Evolutionary conservation across 1,140 invertebrate species (phyloP), one percentile per base, ranked within the genome.

Genomic region (Thaumatotibia leucotreta): DNA sequence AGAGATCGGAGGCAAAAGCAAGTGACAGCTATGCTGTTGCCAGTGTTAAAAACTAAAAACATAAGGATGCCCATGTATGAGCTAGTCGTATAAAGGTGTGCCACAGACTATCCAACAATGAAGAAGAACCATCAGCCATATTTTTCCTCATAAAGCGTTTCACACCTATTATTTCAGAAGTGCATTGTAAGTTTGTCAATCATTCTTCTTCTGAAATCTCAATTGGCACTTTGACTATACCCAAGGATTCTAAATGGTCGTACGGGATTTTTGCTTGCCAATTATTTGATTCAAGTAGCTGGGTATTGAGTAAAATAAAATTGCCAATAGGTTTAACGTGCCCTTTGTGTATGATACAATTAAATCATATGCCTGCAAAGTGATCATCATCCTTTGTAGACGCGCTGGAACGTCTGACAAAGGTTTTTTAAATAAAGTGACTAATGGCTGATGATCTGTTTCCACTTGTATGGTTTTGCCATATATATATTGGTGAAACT

Each of bases 371-470:
- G 71, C 61, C 63, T 84, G 82, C 39, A 91, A 58, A 63, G 73
- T 72, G 5, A 92, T 64, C 66, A 82, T 69, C 68, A 92, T 79
- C 66, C 82, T 69, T 66, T 91, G 88, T n/a, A 91, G 63, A 67
- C 84, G 66, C 2, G 71, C 67, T 24, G 88, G 82, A 33, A 80
- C 76, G 66, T 81, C 77, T 23, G 80, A 67, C 39, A 92, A 35
- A 14, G 79, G 67, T 72, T 92, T 91, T 27, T 82, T 80, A 24
- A 89, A 85, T 31, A 92, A 82, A 33, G 61, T 62, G 10, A 77
- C 68, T 22, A 91, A 66, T 5, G 86, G 84, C 67, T 87, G 86
- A 70, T 92, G 89, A 70, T 91, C 89, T 14, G 75, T 84, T 74
- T 91, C 77, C 4, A 88, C 76, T 5, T 80, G 68, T 23, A 75